Conservation (phyloP, 2,797 vertebrate genomes). For the Cynopterus sphinx region DNA sequence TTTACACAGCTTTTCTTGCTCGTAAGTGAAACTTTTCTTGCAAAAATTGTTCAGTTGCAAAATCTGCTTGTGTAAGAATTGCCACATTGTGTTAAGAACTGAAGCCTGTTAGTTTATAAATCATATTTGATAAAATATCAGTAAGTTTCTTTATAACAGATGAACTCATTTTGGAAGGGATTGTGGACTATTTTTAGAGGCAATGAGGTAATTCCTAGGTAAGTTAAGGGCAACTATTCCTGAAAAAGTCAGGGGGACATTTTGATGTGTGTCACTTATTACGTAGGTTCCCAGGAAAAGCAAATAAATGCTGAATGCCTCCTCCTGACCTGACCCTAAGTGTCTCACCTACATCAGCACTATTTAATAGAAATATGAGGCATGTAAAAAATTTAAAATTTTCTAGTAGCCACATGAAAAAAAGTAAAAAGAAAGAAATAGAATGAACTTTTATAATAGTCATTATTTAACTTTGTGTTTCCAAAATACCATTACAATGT, state of each 20-base stretch:
- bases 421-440: not conserved
- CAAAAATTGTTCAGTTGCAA: slow-evolving; percentile 46
- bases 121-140: not conserved
- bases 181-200: slow-evolving; percentile 46
- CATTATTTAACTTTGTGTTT: not conserved
- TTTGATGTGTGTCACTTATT: not conserved
- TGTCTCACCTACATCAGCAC: not conserved
- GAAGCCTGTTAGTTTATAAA: slow-evolving; percentile 45
- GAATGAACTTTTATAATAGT: not conserved
- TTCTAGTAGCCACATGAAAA: not conserved
- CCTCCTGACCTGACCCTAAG: not conserved
- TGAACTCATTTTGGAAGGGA: slow-evolving; percentile 29
- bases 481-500: not conserved
- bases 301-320: not conserved
- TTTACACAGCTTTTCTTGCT: slow-evolving; percentile 28
- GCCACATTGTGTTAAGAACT: slow-evolving; percentile 24
- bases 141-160: slow-evolving; percentile 40
- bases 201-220: not conserved
- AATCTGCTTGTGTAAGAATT: slow-evolving; percentile 61
- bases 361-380: not conserved
- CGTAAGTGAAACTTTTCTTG: slow-evolving; percentile 46
- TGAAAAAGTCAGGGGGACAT: not conserved
- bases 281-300: not conserved
- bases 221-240: not conserved
- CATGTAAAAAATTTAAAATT: not conserved